Conservation (phyloP, 2,888 invertebrate genomes). For the Melieria crassipennis region DNA sequence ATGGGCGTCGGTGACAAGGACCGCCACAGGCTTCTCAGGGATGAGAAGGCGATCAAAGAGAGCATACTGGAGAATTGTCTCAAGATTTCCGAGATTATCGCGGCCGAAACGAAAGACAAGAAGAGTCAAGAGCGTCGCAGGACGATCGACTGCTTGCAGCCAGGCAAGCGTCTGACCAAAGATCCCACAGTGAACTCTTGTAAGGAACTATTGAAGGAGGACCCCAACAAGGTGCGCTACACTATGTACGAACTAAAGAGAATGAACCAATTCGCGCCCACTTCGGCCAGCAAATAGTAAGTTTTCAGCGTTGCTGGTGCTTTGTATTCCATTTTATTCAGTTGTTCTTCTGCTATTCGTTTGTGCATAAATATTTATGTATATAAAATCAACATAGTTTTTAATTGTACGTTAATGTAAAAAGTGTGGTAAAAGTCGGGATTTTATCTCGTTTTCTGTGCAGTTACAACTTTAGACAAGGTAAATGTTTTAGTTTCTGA, state of each 20-base stretch:
- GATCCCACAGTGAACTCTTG: constrained; percentile 13
- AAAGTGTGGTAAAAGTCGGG: no score
- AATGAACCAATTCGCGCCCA: constrained; percentile 39
- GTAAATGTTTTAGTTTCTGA: no score
- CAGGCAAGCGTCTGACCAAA: constrained; percentile 5
- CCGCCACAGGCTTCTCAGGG: neutral
- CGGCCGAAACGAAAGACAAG: constrained; percentile 37
- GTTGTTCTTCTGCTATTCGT: no score
- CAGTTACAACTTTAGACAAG: no score
- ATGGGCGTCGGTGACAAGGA: neutral
- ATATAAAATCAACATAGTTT: no score
- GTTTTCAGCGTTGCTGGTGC: no score
- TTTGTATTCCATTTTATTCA: no score
- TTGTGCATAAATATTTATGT: no score
- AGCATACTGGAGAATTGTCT: constrained; percentile 44
- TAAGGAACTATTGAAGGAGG: constrained; percentile 8
- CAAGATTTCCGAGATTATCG: constrained; percentile 44
- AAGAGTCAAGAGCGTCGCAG: constrained; percentile 35
- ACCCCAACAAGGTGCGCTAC: constrained; percentile 40
- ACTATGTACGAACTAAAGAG: constrained; percentile 44
- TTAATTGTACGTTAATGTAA: no score
- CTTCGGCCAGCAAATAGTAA: constrained; percentile 29
- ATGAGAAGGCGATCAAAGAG: constrained; percentile 21
- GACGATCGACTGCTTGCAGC: constrained; percentile 14
- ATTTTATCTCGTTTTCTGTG: no score